These are phyloP conservation scores for Odontophorus gujanensis DNA, from an alignment of 2,113 vertebrate species.

Conservation along the genomic window DNA sequence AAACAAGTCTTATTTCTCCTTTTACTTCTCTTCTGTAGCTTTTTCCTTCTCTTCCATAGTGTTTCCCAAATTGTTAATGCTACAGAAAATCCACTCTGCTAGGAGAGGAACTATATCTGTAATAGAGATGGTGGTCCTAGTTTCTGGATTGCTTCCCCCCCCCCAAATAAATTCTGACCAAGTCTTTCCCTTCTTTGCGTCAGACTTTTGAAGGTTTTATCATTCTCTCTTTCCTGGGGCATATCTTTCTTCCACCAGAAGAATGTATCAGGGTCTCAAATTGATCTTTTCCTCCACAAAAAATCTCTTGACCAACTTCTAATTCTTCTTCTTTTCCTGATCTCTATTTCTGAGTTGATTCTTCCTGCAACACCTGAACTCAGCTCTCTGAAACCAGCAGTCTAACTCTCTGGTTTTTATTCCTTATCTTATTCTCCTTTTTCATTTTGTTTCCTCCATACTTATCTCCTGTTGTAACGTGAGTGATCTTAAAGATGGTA, in stretches of 20 bases:
- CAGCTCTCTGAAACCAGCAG: background rate
- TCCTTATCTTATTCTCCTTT: background rate
- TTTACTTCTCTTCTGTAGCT: background rate
- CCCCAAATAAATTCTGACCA: background rate
- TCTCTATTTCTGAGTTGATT: background rate
- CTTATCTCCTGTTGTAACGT: background rate
- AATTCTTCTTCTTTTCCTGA: background rate
- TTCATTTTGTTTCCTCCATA: background rate
- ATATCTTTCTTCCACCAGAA: background rate
- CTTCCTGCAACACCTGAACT: background rate
- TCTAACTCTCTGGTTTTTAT: background rate
- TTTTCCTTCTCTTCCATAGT: background rate
- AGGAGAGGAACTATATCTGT: background rate
- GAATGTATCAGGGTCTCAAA: background rate
- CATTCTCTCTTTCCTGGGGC: background rate
- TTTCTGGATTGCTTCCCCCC: background rate
- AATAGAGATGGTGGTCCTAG: background rate
- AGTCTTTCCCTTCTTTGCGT: rapidly evolving
- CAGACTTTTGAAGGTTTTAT: background rate
- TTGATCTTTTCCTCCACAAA: background rate
- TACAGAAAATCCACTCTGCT: background rate
- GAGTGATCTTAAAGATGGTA: too few relatives aligned
- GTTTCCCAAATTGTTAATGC: background rate
- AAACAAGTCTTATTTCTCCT: background rate
- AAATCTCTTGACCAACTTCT: background rate